Base-by-base conservation (phyloP, 1,140 invertebrate species). In the Lasioglossum baleicum region DNA sequence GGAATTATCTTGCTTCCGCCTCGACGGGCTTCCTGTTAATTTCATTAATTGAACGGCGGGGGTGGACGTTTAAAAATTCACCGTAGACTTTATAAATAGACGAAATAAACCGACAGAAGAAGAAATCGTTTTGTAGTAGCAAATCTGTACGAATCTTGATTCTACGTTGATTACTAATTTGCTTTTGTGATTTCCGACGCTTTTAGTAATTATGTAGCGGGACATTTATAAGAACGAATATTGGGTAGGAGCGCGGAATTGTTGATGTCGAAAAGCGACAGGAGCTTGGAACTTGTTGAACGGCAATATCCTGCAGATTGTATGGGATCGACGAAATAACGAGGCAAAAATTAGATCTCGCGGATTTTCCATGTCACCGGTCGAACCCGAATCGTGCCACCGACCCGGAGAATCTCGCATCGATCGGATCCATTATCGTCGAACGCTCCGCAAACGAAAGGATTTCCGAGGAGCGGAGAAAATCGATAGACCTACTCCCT, bases 241-340 rank as follows among this genome's bases (percentile, higher is more conserved):
- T 2, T 48, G 8, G 44, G 3, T 11, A 13, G 10, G 44, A 15
- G 13, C 13, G 0, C 6, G 17, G 15, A 58, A 58, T n/a, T 6
- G n/a, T n/a, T 8, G 17, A 4, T n/a, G 7, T 20, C 5, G 8
- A 0, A 58, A 7, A 58, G 17, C n/a, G 11, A 53, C n/a, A 6
- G 20, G 17, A 58, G 17, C 8, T n/a, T n/a, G 35, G 6, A 20
- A 75, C 63, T 75, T 56, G 31, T 75, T 67, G 61, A 66, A 13
- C 17, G 44, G 31, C 17, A 20, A 64, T 64, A 8, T 40, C 35
- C 7, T 20, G 15, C 5, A 8, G 15, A 17, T 6, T 64, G 7
- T n/a, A 7, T 7, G 31, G 13, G 15, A 11, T 64, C 13, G 22
- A 10, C 2, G 61, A 15, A 40, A 40, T 7, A 64, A 64, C 15